A percentile compares a stretch with the other conserved stretches of the same genome.
These are phyloP conservation scores for Cryptotermes secundus DNA, from an alignment of 1,140 invertebrate species.

Conservation along the genomic window DNA sequence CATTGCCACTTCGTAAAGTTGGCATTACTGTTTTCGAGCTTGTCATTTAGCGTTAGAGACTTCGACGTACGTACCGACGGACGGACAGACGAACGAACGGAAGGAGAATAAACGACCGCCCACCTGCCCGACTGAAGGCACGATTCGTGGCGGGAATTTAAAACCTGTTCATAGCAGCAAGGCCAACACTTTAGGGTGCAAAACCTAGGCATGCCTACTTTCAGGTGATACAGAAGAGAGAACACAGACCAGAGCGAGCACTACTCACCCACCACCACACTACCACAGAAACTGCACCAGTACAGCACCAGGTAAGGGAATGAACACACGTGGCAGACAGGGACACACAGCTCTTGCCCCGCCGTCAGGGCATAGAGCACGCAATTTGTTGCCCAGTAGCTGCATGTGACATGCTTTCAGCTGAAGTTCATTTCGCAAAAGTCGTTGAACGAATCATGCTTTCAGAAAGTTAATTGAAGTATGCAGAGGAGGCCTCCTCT, in stretches of 20 bases:
- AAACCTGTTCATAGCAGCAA: not conserved
- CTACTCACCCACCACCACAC: not conserved
- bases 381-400: no score
- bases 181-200: constrained; percentile 1
- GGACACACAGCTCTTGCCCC: no score
- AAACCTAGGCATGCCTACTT: not conserved
- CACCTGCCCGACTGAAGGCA: not conserved
- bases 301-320: constrained; percentile 8
- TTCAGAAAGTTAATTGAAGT: no score
- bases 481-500: no score
- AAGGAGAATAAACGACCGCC: not conserved
- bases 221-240: constrained; percentile 5
- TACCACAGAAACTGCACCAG: constrained; percentile 6
- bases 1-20: not conserved
- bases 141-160: not conserved
- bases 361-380: no score
- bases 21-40: not conserved
- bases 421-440: no score
- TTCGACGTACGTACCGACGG: not conserved
- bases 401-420: no score
- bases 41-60: not conserved
- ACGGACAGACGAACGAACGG: not conserved
- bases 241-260: not conserved
- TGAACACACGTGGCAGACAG: not conserved
- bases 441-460: no score